Percentiles rank a stretch among this genome's conserved stretches.
Evolutionary conservation across 2,888 invertebrate genomes (phyloP).

Genomic region (Schizotus pectinicornis): DNA sequence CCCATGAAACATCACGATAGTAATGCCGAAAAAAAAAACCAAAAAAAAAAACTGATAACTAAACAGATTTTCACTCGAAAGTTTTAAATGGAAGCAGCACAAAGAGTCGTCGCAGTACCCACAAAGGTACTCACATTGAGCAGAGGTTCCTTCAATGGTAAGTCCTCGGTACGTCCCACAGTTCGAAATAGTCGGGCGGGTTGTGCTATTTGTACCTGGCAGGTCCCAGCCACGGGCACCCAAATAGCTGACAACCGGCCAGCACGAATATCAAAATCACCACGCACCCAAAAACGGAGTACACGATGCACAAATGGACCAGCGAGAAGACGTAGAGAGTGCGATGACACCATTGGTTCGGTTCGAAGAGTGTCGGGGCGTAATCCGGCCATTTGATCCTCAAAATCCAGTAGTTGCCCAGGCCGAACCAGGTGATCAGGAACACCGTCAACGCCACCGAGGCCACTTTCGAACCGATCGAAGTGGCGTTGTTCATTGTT

Average conservation of each 20-base stretch:
- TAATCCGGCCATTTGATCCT: slow-evolving; percentile 80
- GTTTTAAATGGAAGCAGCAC: slow-evolving; percentile 18
- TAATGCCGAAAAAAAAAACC: background rate
- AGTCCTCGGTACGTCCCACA: slow-evolving; percentile 54
- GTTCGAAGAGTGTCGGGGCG: slow-evolving; percentile 73
- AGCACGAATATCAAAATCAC: slow-evolving; percentile 66
- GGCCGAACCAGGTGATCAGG: slow-evolving; percentile 75
- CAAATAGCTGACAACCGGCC: slow-evolving; percentile 72
- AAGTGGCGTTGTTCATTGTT: slow-evolving; percentile 59
- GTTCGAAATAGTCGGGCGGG: slow-evolving; percentile 52
- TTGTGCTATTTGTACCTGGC: slow-evolving; percentile 69
- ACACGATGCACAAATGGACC: slow-evolving; percentile 74
- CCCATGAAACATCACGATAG: background rate
- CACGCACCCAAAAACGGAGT: slow-evolving; percentile 66
- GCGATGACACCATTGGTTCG: slow-evolving; percentile 80
- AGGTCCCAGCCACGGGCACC: slow-evolving; percentile 73
- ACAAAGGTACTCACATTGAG: slow-evolving; percentile 11
- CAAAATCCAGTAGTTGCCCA: slow-evolving; percentile 82
- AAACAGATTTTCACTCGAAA: slow-evolving; percentile 1
- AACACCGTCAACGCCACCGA: slow-evolving; percentile 72
- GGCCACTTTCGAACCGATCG: slow-evolving; percentile 67
- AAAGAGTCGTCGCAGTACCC: background rate
- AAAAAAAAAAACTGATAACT: no score
- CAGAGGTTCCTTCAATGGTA: slow-evolving; percentile 45
- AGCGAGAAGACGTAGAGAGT: slow-evolving; percentile 79